These are phyloP conservation scores for Alcedo quadribrachys DNA, from an alignment of 2,797 vertebrate species.

Conservation along the genomic window DNA sequence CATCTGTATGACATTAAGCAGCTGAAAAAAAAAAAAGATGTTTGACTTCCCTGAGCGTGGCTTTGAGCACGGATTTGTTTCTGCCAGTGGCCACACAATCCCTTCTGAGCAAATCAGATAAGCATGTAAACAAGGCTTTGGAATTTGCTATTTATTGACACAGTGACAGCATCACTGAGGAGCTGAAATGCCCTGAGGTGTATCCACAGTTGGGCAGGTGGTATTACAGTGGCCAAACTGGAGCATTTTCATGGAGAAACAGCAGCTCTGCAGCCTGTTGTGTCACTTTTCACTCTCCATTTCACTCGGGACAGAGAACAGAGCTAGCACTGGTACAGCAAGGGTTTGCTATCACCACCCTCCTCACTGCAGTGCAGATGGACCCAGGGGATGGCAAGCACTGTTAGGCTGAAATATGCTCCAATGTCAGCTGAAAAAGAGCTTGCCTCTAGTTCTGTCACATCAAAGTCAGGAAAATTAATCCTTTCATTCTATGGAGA, in stretches of 20 bases:
- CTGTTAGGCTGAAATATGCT: neutral
- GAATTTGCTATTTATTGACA: neutral
- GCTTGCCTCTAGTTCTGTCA: neutral
- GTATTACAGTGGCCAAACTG: neutral
- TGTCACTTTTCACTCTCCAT: neutral
- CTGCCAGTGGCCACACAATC: neutral
- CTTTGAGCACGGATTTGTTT: neutral
- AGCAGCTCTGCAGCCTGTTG: neutral
- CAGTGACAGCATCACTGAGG: neutral
- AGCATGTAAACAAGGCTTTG: neutral
- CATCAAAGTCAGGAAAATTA: neutral
- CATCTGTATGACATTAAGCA: neutral
- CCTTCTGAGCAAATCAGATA: slow-evolving; percentile 6
- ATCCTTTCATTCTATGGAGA: neutral
- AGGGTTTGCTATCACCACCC: neutral
- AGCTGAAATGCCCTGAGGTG: neutral
- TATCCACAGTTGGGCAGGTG: neutral
- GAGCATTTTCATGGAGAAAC: neutral
- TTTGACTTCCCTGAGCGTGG: neutral
- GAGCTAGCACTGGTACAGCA: neutral
- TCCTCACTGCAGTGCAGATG: neutral
- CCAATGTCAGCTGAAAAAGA: neutral
- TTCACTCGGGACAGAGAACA: neutral
- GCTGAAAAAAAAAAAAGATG: neutral
- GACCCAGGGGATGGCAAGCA: neutral